Base-by-base conservation (phyloP, 1,140 invertebrate species). In the Drosophila repletoides region DNA sequence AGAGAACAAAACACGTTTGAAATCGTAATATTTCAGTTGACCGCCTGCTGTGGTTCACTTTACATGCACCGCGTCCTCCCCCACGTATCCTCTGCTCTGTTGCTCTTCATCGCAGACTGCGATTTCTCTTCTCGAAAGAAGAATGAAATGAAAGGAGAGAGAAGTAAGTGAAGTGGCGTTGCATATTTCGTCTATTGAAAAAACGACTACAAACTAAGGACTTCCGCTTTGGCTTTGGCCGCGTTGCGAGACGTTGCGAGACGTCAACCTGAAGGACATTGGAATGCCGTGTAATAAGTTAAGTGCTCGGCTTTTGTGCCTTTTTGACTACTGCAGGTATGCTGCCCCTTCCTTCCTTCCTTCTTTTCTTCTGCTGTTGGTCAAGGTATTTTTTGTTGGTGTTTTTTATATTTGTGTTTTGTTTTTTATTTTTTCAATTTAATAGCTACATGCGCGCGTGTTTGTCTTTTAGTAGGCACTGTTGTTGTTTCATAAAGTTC, bases 271-370 rank as follows among this genome's bases (percentile, higher is more conserved):
- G 66, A 72, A 58, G 51, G 58, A 69, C 71, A 53, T 59, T 59
- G 51, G 55, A 71, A 75, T 86, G 80, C 79, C 79, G 66, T 79
- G 80, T 86, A 79, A 84, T 84, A 84, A 84, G 75, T 84, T 79
- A 86, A 84, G 80, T 84, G 80, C 79, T 84, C 14, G 65, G 61
- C 79, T 84, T 83, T 86, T 84, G 52, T 61, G 75, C 56, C 53
- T 43, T 52, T 65, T 31, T 24, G 45, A 29, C 48, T 51, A 24
- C 29, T 72, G 65, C 55, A 69, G 26, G 26, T 43, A 40, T 45
- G 56, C 53, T 40, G 51, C 45, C 46, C 59, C 68, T 66, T 41
- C 17, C 21, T 7, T 17, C 14, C 17, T 49, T 21, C 5, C 33
- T 33, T 34, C 49, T 38, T 46, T 49, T 40, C 49, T 68, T 36